Conservation (phyloP, 1,140 invertebrate genomes). For the Caenorhabditis brenneri region DNA sequence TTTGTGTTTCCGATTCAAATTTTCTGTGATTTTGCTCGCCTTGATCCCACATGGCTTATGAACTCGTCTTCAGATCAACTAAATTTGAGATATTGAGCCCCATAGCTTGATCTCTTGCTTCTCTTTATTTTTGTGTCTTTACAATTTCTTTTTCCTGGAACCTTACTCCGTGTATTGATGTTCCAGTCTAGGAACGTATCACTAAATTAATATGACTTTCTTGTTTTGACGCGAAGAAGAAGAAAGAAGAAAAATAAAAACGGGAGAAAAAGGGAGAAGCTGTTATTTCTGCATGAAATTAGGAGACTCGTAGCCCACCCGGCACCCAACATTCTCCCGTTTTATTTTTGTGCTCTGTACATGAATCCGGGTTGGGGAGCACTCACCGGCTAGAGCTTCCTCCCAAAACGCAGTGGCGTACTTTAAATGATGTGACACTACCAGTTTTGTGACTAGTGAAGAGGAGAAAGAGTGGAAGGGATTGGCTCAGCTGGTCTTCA, state of each 20-base stretch:
- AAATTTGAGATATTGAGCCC: too few species aligned
- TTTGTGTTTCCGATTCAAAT: too few species aligned
- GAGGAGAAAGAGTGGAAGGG: neutral
- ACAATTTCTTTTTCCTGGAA: too few species aligned
- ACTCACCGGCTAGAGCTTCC: neutral
- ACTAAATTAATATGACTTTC: neutral
- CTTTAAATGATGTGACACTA: slow-evolving; percentile 34
- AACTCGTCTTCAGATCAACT: too few species aligned
- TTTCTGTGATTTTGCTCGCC: too few species aligned
- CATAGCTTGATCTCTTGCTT: too few species aligned
- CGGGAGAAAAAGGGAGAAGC: neutral
- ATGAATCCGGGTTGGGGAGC: neutral
- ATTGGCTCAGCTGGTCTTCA: slow-evolving; percentile 9
- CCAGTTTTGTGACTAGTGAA: neutral
- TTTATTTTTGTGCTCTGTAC: slow-evolving; percentile 27
- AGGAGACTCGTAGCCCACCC: neutral
- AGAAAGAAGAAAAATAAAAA: neutral
- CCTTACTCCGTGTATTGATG: neutral
- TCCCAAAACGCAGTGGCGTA: neutral
- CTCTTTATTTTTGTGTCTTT: too few species aligned
- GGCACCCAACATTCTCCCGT: neutral
- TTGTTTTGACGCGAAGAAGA: neutral
- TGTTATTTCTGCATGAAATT: slow-evolving; percentile 16
- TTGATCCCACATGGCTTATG: too few species aligned
- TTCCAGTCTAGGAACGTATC: neutral